phyloP scores from a whole-genome alignment of 2,888 invertebrate species.

The Pyrrhia umbra region DNA sequence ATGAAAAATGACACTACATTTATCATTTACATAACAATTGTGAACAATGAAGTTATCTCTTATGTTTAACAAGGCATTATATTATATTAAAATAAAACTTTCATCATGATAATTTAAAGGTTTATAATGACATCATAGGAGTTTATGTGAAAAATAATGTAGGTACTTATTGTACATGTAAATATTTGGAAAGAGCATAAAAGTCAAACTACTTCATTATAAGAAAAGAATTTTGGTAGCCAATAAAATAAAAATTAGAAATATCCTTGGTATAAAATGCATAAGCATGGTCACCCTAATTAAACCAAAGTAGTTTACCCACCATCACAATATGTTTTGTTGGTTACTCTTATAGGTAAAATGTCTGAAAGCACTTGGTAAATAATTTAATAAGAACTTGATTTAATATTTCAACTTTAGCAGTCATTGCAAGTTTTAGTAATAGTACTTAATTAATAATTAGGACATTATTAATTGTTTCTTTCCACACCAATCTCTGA shows the following conservation, averaged over 20 bases:
- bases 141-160: background rate
- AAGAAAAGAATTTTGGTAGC: background rate
- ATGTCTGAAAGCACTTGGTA: no score
- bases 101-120: slow-evolving; percentile 25
- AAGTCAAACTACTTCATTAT: background rate
- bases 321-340: background rate
- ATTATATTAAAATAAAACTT: slow-evolving; percentile 5
- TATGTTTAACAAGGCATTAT: slow-evolving; percentile 22
- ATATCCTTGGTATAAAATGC: slow-evolving; percentile 8
- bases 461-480: no score
- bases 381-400: background rate
- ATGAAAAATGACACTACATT: background rate
- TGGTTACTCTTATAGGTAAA: background rate
- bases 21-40: background rate
- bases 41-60: slow-evolving; percentile 16
- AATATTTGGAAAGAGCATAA: background rate
- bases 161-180: background rate
- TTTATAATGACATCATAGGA: slow-evolving; percentile 17
- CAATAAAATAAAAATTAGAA: background rate
- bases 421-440: background rate
- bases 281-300: slow-evolving; percentile 25
- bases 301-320: background rate
- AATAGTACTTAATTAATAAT: no score
- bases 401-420: background rate
- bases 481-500: no score